Evolutionary conservation across 2,113 vertebrate species (phyloP).

Genomic region (Cairina moschata): DNA sequence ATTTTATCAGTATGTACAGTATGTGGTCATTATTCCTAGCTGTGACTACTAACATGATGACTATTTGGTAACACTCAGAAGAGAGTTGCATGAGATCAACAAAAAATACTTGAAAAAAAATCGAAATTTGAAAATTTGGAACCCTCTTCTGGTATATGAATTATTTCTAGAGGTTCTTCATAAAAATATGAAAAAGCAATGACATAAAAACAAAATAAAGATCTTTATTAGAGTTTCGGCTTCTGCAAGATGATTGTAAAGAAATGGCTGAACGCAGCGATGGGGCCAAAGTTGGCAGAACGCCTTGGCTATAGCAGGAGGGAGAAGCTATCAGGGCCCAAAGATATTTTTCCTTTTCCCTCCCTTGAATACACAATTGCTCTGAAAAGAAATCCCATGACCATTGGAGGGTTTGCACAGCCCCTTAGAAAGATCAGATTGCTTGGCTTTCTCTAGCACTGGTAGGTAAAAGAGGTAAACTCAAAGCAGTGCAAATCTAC

Average conservation of each 20-base stretch:
- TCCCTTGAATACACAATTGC: neutral
- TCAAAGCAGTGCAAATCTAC: neutral
- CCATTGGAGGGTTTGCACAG: neutral
- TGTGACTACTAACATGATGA: neutral
- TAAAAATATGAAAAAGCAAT: neutral
- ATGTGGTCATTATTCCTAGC: neutral
- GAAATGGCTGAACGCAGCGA: neutral
- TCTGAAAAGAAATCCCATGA: neutral
- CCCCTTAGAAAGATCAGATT: neutral
- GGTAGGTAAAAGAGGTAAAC: neutral
- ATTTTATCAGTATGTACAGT: neutral
- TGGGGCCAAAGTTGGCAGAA: rapidly evolving
- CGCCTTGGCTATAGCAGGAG: rapidly evolving
- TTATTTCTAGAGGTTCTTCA: neutral
- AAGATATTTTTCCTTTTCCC: neutral
- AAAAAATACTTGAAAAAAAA: neutral
- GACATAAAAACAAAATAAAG: neutral
- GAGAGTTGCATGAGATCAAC: neutral
- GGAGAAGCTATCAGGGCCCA: neutral
- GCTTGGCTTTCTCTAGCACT: neutral
- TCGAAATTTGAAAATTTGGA: neutral
- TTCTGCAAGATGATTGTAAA: neutral
- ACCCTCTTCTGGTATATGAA: neutral
- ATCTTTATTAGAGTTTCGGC: neutral
- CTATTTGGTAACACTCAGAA: neutral